A percentile compares a stretch with the other conserved stretches of the same genome.
These are phyloP conservation scores for Alectura lathami DNA, from an alignment of 2,113 vertebrate species.

Conservation along the genomic window DNA sequence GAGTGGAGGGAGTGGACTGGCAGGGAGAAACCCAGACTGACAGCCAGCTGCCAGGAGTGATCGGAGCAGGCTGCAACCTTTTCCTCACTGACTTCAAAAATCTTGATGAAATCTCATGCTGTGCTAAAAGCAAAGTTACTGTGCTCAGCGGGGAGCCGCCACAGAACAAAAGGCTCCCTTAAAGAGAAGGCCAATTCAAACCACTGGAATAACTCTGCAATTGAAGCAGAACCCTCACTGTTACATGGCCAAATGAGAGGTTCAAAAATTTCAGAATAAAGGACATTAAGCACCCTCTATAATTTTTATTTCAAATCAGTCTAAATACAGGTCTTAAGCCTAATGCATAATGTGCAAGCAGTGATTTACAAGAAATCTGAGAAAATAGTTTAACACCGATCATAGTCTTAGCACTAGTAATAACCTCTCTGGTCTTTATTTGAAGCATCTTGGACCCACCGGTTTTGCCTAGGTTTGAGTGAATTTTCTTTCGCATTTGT, in stretches of 20 bases:
- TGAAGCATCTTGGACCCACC: background rate
- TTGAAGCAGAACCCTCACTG: conserved; percentile 2
- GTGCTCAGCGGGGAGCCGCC: background rate
- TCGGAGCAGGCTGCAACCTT: background rate
- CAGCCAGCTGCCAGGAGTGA: conserved; percentile 9
- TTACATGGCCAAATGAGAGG: conserved; percentile 32
- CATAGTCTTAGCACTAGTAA: background rate
- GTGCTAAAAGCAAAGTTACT: conserved; percentile 51
- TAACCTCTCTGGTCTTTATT: background rate
- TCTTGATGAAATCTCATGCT: conserved; percentile 14
- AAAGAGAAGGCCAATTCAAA: conserved; percentile 36
- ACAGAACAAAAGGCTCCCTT: conserved; percentile 38
- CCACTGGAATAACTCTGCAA: background rate
- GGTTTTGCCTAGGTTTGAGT: background rate
- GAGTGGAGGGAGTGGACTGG: background rate
- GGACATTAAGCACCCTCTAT: background rate
- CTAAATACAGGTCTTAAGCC: background rate
- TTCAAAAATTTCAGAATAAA: conserved; percentile 30
- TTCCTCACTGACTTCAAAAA: background rate
- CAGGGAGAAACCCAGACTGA: background rate
- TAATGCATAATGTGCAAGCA: background rate
- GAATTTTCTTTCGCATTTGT: background rate
- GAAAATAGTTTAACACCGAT: background rate
- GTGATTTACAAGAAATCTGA: background rate
- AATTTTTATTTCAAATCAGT: background rate